Evolutionary conservation across 1,140 invertebrate genomes (phyloP), one percentile per base, ranked within the genome.

Genomic region (Ptiloglossa arizonensis): DNA sequence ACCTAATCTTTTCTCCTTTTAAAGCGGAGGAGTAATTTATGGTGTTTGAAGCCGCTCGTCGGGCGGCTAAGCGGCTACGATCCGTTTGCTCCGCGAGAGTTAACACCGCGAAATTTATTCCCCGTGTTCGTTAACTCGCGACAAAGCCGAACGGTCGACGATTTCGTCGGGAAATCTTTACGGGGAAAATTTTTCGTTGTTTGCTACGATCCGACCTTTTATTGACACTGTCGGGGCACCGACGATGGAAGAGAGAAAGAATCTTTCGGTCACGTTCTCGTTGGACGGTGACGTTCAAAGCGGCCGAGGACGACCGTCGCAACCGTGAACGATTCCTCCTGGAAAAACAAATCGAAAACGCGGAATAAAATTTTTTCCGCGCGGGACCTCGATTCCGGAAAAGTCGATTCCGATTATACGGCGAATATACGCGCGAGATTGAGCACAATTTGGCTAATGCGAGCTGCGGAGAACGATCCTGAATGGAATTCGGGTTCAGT

Each of bases 1-100:
- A 3, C 44, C 44, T 72, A 72, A 72, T 70, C 54, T 70, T 59
- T 32, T 15, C 68, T 59, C 35, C 24, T 60, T 60, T 71, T 48
- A 44, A 32, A 62, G 27, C 56, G 17, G 54, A 4, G 5, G n/a
- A 19, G 27, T 62, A 62, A 71, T 71, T 71, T 71, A 71, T 71
- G 35, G 54, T 19, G 38, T 59, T 70, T 38, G 54, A 41, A 62
- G 35, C 35, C 22, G 35, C 15, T 6, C 29, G 54, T 19, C 29
- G 54, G 27, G 54, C 54, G 27, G 29, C 29, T 56, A 57, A 62
- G 35, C 59, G 54, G 38, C 54, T 13, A 27, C 15, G 38, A 59
- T 57, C 52, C 27, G 15, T 41, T 32, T n/a, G 35, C 59, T 3
- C 35, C 11, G 54, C 56, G 41, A 48, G 27, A 70, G n/a, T 44